These are phyloP conservation scores for Geophilus truncorum DNA, from an alignment of 2,888 invertebrate genomes.

Conservation along the genomic window DNA sequence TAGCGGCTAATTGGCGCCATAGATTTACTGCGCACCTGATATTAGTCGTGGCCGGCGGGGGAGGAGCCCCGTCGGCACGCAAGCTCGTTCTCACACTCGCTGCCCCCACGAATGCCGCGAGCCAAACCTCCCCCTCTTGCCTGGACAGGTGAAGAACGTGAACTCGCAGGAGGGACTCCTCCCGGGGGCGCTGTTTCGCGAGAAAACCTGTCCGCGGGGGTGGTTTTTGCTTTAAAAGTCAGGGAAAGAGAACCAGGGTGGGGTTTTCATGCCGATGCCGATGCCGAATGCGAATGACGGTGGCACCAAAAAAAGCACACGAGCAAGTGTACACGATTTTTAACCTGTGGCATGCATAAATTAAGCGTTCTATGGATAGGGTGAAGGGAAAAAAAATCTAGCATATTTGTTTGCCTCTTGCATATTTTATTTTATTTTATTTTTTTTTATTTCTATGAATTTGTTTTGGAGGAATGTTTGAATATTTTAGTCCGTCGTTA, in stretches of 20 bases:
- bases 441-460: too few relatives aligned
- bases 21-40: constrained; percentile 29
- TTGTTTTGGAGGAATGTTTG: too few relatives aligned
- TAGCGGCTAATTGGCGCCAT: constrained; percentile 28
- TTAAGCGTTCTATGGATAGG: too few relatives aligned
- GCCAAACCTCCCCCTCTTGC: background rate
- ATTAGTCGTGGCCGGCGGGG: constrained; percentile 10
- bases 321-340: too few relatives aligned
- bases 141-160: constrained; percentile 4
- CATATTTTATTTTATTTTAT: too few relatives aligned
- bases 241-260: background rate
- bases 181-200: background rate
- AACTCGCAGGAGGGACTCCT: background rate
- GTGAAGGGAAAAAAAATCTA: too few relatives aligned
- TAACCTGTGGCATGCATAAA: too few relatives aligned
- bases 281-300: too few relatives aligned
- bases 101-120: constrained; percentile 3
- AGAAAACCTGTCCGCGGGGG: background rate
- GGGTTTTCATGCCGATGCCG: too few relatives aligned
- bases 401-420: too few relatives aligned
- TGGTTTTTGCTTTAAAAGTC: background rate
- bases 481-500: too few relatives aligned
- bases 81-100: constrained; percentile 10
- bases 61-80: constrained; percentile 4
- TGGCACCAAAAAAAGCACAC: too few relatives aligned